Conservation (phyloP, 2,113 vertebrate genomes). For the Nothoprocta pentlandii region DNA sequence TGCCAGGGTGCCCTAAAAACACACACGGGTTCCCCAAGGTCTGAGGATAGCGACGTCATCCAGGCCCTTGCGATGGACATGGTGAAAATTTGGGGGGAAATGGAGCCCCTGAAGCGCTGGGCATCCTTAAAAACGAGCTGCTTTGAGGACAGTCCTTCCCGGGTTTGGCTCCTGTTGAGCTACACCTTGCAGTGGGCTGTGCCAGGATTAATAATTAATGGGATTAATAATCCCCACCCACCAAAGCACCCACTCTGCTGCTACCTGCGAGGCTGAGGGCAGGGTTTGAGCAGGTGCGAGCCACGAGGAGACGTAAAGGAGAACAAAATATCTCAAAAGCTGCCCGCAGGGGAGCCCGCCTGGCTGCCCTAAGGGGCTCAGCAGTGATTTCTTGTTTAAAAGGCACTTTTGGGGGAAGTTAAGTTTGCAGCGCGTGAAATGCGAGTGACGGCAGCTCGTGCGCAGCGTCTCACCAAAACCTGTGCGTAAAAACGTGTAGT, state of each 20-base stretch:
- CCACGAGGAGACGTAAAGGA: fast-evolving
- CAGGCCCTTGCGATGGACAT: fast-evolving
- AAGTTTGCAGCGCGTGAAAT: no score
- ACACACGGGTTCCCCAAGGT: fast-evolving
- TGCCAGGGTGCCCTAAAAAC: fast-evolving
- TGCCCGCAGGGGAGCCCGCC: background rate
- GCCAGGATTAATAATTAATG: no score
- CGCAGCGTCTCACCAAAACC: no score
- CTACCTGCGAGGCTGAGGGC: fast-evolving
- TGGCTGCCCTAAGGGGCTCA: no score
- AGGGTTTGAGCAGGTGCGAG: fast-evolving
- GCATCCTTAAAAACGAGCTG: fast-evolving
- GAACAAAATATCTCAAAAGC: no score
- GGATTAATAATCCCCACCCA: no score
- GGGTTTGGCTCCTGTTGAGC: background rate
- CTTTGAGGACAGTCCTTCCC: background rate
- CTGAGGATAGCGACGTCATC: fast-evolving
- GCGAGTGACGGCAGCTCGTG: no score
- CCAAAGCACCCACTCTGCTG: no score
- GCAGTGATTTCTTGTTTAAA: no score
- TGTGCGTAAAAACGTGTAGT: no score
- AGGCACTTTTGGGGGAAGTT: no score
- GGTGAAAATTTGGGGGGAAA: fast-evolving
- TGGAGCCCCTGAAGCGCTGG: fast-evolving
- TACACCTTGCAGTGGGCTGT: background rate